phyloP scores from a whole-genome alignment of 2,888 invertebrate genomes.

The Drosophila pseudotalamancana region DNA sequence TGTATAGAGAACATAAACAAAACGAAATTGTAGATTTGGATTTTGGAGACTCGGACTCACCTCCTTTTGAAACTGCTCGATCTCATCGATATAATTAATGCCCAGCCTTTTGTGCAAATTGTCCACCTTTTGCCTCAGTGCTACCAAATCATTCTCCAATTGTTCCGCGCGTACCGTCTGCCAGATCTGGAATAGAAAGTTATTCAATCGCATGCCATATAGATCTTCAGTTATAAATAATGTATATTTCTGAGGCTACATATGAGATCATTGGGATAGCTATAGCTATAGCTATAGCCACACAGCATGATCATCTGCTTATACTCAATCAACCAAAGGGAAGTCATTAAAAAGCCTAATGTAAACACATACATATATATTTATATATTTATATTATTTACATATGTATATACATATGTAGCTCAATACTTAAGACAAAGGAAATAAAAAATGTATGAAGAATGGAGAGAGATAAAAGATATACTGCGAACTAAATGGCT shows the following conservation, averaged over 20 bases:
- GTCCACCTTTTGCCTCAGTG: constrained; percentile 75
- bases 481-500: not conserved
- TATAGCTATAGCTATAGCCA: constrained; percentile 4
- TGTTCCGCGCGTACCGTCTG: constrained; percentile 76
- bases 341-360: constrained; percentile 35
- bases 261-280: constrained; percentile 36
- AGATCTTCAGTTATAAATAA: constrained; percentile 34
- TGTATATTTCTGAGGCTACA: constrained; percentile 7
- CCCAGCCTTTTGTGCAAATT: constrained; percentile 81
- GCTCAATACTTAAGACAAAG: not conserved
- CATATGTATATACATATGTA: not conserved
- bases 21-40: too few species aligned
- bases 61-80: constrained; percentile 82
- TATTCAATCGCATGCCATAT: not conserved
- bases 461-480: not conserved
- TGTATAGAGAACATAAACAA: too few species aligned
- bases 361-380: constrained; percentile 28
- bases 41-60: constrained; percentile 57
- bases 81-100: constrained; percentile 81
- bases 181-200: constrained; percentile 74
- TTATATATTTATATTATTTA: not conserved
- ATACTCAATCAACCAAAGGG: constrained; percentile 27
- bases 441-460: not conserved
- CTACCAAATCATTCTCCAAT: constrained; percentile 78
- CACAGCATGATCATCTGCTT: constrained; percentile 48